Evolutionary conservation across 2,888 invertebrate genomes (phyloP).

Genomic region (Stictocephala bisonia): DNA sequence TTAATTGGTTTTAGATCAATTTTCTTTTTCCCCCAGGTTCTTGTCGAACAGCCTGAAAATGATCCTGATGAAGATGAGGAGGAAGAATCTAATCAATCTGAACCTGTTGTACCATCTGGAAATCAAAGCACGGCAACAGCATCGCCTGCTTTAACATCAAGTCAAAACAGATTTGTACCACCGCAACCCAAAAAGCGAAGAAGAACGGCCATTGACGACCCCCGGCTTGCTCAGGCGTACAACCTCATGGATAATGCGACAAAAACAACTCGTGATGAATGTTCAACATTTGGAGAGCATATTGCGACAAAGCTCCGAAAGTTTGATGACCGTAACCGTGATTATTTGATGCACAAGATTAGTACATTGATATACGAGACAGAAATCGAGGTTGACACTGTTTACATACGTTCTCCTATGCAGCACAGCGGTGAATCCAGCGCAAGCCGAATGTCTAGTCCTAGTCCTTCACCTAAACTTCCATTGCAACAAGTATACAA

Average conservation of each 20-base stretch:
- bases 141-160: conserved; percentile 13
- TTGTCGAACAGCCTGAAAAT: conserved; percentile 24
- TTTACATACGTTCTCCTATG: conserved; percentile 8
- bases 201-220: background rate
- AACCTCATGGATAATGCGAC: conserved; percentile 8
- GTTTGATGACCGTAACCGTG: conserved; percentile 21
- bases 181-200: conserved; percentile 3
- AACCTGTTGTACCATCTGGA: conserved; percentile 13
- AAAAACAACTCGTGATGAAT: conserved; percentile 8
- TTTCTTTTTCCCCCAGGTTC: conserved; percentile 20
- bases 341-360: conserved; percentile 29
- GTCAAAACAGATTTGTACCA: conserved; percentile 8
- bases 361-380: conserved; percentile 18
- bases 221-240: conserved; percentile 13
- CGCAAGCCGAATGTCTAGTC: conserved; percentile 6
- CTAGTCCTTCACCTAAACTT: background rate
- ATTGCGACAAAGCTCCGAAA: conserved; percentile 12
- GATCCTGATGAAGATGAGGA: conserved; percentile 13
- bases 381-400: conserved; percentile 13
- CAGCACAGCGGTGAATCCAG: conserved; percentile 13
- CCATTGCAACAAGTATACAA: background rate
- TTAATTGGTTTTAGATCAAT: conserved; percentile 2
- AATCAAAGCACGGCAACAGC: conserved; percentile 13
- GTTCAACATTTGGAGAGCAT: conserved; percentile 13
- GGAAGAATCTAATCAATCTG: conserved; percentile 10